A percentile compares a stretch with the other conserved stretches of the same genome.
These are phyloP conservation scores for Paradoxurus hermaphroditus DNA, from an alignment of 2,113 vertebrate genomes.

Conservation along the genomic window DNA sequence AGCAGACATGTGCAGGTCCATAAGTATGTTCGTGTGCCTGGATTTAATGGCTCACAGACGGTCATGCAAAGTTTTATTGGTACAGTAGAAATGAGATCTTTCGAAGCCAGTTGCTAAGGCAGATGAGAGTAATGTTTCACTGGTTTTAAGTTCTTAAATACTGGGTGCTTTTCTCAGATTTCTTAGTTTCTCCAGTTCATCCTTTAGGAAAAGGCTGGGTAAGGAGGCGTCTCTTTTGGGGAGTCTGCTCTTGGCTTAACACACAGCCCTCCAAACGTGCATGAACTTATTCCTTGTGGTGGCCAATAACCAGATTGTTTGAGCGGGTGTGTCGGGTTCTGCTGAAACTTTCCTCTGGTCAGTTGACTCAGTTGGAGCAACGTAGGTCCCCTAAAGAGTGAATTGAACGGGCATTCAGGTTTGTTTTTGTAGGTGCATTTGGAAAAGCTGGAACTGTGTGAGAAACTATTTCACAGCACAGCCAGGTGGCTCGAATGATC, in stretches of 20 bases:
- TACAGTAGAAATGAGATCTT: not conserved
- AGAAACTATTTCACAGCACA: slow-evolving; percentile 43
- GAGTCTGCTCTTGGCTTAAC: not conserved
- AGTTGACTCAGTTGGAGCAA: not conserved
- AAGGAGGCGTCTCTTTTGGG: not conserved
- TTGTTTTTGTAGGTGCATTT: slow-evolving; percentile 66
- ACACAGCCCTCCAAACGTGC: not conserved
- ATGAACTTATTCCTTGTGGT: not conserved
- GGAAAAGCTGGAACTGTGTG: slow-evolving; percentile 27
- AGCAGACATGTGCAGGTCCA: not conserved
- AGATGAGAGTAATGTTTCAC: not conserved
- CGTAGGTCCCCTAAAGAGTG: not conserved
- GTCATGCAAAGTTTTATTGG: not conserved
- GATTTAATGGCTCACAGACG: not conserved
- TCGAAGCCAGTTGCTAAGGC: not conserved
- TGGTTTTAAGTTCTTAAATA: not conserved
- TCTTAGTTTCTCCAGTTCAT: not conserved
- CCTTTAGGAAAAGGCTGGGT: not conserved
- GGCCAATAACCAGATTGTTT: not conserved
- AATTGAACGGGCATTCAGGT: not conserved
- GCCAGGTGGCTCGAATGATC: slow-evolving; percentile 44
- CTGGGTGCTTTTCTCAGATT: not conserved
- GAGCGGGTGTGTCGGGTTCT: not conserved
- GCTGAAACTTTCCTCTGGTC: not conserved
- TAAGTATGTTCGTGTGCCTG: not conserved